These are phyloP conservation scores for Coelopa frigida DNA, from an alignment of 1,140 invertebrate genomes.

Conservation along the genomic window DNA sequence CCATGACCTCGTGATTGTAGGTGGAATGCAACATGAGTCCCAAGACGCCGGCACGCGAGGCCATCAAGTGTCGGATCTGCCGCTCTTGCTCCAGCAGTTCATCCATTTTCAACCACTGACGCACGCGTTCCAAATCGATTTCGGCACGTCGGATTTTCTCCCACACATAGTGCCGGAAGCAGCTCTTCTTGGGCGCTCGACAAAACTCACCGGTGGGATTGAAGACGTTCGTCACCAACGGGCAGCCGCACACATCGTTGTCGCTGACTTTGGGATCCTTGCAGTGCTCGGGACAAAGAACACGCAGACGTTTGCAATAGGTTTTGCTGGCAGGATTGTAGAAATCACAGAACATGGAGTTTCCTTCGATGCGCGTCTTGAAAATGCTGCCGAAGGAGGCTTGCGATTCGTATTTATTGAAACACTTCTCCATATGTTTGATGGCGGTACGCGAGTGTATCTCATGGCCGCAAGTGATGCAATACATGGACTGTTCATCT, in stretches of 20 bases:
- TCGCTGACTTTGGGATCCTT: conserved; percentile 89
- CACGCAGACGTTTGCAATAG: conserved; percentile 91
- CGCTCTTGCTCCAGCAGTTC: conserved; percentile 93
- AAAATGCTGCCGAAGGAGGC: conserved; percentile 93
- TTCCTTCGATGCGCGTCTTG: conserved; percentile 87
- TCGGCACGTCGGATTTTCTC: conserved; percentile 89
- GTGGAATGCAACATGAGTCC: conserved; percentile 91
- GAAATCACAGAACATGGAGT: conserved; percentile 95
- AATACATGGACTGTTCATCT: conserved; percentile 84
- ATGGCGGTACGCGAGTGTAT: conserved; percentile 80
- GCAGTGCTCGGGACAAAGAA: conserved; percentile 95
- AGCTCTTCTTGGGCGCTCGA: conserved; percentile 79
- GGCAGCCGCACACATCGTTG: conserved; percentile 84
- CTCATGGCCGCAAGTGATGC: conserved; percentile 94
- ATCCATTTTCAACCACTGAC: conserved; percentile 88
- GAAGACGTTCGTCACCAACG: conserved; percentile 76
- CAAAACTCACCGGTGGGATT: conserved; percentile 61
- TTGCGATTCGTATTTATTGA: conserved; percentile 95
- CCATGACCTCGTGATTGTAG: conserved; percentile 87
- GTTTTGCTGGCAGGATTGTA: conserved; percentile 84
- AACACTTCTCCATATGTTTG: conserved; percentile 93
- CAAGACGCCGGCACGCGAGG: conserved; percentile 81
- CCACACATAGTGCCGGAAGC: conserved; percentile 90
- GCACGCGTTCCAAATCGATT: conserved; percentile 67
- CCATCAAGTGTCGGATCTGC: conserved; percentile 78